phyloP scores from a whole-genome alignment of 2,797 vertebrate species.

The Pseudotriccus pelzelni region DNA sequence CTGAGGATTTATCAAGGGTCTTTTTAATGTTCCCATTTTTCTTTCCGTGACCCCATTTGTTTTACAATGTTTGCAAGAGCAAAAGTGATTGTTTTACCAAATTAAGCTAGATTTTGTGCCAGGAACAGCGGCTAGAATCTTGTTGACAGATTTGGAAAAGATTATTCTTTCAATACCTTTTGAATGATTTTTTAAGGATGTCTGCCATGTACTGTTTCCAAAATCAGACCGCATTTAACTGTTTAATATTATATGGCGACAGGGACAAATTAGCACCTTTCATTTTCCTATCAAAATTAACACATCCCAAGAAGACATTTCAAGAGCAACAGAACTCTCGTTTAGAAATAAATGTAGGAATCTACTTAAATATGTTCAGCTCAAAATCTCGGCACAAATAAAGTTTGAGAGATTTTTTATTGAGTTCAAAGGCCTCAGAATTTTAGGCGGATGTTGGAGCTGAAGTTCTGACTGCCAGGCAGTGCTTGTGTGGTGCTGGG shows the following conservation, averaged over 20 bases:
- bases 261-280: slow-evolving; percentile 58
- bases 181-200: slow-evolving; percentile 35
- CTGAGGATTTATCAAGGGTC: not conserved
- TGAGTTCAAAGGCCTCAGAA: not conserved
- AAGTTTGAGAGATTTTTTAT: not conserved
- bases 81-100: slow-evolving; percentile 53
- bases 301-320: slow-evolving; percentile 15
- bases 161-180: slow-evolving; percentile 41
- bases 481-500: not conserved
- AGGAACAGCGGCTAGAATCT: slow-evolving; percentile 36
- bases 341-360: not conserved
- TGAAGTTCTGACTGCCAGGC: not conserved
- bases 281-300: slow-evolving; percentile 50
- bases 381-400: not conserved
- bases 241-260: slow-evolving; percentile 31
- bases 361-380: not conserved
- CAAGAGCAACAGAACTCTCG: not conserved
- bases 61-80: slow-evolving; percentile 16
- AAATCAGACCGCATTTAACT: slow-evolving; percentile 45
- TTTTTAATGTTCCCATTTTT: not conserved
- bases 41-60: slow-evolving; percentile 16
- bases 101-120: slow-evolving; percentile 38
- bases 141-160: slow-evolving; percentile 65
- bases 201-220: slow-evolving; percentile 28
- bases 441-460: not conserved